phyloP scores from a whole-genome alignment of 2,888 invertebrate species.

The Caprella mutica region DNA sequence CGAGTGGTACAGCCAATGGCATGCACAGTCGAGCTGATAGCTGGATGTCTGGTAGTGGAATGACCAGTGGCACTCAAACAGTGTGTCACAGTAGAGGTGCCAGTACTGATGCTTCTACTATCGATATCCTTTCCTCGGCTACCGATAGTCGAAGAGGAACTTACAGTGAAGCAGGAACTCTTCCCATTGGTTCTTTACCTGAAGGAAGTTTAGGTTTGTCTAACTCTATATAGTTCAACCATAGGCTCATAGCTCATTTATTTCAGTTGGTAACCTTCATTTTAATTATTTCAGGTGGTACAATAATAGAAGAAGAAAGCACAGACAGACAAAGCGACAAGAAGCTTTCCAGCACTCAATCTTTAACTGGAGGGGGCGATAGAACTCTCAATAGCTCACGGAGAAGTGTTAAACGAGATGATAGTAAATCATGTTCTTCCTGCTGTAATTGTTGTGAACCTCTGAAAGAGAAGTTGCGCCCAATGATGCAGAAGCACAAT shows the following conservation, averaged over 20 bases:
- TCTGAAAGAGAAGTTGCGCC: too few relatives aligned
- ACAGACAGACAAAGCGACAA: conserved; percentile 15
- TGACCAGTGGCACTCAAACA: conserved; percentile 1
- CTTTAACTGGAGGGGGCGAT: background rate
- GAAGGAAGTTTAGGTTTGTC: background rate
- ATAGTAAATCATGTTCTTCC: too few relatives aligned
- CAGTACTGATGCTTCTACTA: conserved; percentile 19
- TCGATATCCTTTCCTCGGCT: conserved; percentile 15
- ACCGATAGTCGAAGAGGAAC: conserved; percentile 18
- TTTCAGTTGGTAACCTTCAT: too few relatives aligned
- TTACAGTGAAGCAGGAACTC: conserved; percentile 28
- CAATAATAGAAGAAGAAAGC: conserved; percentile 22
- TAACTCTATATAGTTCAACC: background rate
- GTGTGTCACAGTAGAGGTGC: conserved; percentile 23
- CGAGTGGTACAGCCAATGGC: background rate
- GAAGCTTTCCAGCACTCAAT: conserved; percentile 9
- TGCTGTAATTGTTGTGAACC: conserved; percentile 17
- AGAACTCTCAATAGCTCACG: too few relatives aligned
- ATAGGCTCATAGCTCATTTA: background rate
- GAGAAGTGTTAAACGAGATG: too few relatives aligned
- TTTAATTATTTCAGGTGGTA: conserved; percentile 14
- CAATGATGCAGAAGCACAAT: conserved; percentile 17
- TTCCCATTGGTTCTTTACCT: conserved; percentile 20
- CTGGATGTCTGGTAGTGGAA: conserved; percentile 5
- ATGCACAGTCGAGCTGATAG: conserved; percentile 5